These are phyloP conservation scores for Acronicta psi DNA, from an alignment of 2,888 invertebrate genomes.

Conservation along the genomic window DNA sequence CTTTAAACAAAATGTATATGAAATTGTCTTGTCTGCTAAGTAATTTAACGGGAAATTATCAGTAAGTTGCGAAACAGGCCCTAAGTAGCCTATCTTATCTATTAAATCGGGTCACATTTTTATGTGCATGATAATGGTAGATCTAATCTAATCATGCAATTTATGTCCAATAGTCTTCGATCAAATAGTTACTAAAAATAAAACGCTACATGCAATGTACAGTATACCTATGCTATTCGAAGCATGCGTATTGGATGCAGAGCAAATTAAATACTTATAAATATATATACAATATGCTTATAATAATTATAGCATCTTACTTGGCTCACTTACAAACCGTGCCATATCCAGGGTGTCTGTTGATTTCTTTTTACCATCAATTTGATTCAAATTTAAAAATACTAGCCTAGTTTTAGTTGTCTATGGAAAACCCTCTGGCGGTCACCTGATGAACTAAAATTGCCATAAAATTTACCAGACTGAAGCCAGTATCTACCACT, in stretches of 20 bases:
- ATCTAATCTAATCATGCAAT: not conserved
- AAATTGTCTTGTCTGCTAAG: too few species aligned
- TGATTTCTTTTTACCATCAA: not conserved
- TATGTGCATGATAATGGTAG: too few species aligned
- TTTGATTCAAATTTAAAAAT: not conserved
- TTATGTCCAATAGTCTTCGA: constrained; percentile 1
- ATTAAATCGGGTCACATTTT: constrained; percentile 5
- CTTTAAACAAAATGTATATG: too few species aligned
- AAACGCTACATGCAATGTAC: constrained; percentile 4
- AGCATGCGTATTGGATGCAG: constrained; percentile 16
- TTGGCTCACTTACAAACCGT: constrained; percentile 13
- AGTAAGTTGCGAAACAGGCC: too few species aligned
- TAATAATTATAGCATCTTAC: constrained; percentile 11
- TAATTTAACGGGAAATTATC: too few species aligned
- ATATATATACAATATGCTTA: too few species aligned
- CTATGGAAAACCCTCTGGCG: too few species aligned
- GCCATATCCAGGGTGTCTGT: not conserved
- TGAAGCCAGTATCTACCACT: too few species aligned
- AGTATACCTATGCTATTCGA: constrained; percentile 1
- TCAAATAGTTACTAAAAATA: not conserved
- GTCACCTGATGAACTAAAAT: too few species aligned
- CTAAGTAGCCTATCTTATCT: too few species aligned
- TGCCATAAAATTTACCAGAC: too few species aligned
- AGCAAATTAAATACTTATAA: constrained; percentile 29
- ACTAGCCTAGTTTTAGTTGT: too few species aligned